These are phyloP conservation scores for Orientallactaga sibirica DNA, from an alignment of 2,797 vertebrate species.

Conservation along the genomic window DNA sequence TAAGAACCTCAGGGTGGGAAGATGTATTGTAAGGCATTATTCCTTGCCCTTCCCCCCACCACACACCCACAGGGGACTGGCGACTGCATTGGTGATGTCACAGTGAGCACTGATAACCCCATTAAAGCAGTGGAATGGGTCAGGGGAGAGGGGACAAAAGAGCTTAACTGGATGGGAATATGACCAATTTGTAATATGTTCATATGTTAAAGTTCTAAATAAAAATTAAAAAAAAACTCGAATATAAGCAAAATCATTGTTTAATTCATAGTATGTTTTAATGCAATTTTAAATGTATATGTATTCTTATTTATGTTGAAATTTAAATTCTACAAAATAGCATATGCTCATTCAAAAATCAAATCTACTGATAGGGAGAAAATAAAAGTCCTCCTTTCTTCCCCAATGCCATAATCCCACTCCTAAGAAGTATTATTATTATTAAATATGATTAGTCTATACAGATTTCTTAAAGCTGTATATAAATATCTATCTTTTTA, in stretches of 20 bases:
- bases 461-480: neutral
- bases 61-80: too few species aligned
- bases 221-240: too few species aligned
- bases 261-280: neutral
- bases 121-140: too few species aligned
- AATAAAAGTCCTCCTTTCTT: neutral
- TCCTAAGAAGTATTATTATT: neutral
- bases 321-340: neutral
- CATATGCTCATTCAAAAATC: slow-evolving; percentile 5
- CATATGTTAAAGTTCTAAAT: too few species aligned
- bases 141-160: too few species aligned
- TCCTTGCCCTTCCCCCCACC: too few species aligned
- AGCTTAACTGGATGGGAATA: too few species aligned
- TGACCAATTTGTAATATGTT: too few species aligned
- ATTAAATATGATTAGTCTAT: slow-evolving; percentile 12
- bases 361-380: neutral
- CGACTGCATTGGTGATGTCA: too few species aligned
- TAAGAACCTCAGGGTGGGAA: too few species aligned
- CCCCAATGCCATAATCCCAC: neutral
- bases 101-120: too few species aligned
- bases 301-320: slow-evolving; percentile 1
- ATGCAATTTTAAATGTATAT: slow-evolving; percentile 39
- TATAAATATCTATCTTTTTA: neutral
- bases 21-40: too few species aligned
- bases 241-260: neutral